phyloP scores from a whole-genome alignment of 2,797 vertebrate species.

The Naso thynnoides region DNA sequence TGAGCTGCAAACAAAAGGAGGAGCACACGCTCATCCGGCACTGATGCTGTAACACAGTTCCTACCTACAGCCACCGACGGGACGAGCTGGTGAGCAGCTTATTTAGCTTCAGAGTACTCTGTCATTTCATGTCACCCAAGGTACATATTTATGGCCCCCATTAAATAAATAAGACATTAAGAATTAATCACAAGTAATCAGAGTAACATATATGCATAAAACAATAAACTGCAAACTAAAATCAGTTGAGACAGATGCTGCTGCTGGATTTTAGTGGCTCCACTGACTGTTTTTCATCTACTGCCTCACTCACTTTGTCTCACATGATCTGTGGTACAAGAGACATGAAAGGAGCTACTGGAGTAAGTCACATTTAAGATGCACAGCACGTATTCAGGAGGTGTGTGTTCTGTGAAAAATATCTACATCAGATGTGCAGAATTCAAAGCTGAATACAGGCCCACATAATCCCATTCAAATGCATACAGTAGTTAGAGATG shows the following conservation, averaged over 20 bases:
- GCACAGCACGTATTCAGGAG: not conserved
- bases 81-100: not conserved
- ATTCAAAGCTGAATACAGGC: not conserved
- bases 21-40: slow-evolving; percentile 9
- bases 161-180: not conserved
- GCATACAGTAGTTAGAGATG: not conserved
- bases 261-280: not conserved
- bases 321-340: not conserved
- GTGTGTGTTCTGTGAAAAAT: not conserved
- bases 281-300: slow-evolving; percentile 1
- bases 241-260: no score
- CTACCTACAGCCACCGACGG: not conserved
- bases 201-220: not conserved
- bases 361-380: not conserved
- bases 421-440: not conserved
- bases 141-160: not conserved
- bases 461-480: not conserved
- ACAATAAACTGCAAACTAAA: no score
- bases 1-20: slow-evolving; percentile 24
- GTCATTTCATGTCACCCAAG: not conserved
- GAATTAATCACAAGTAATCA: not conserved
- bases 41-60: slow-evolving; percentile 9
- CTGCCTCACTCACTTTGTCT: not conserved
- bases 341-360: not conserved
- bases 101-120: not conserved